These are phyloP conservation scores for Cephus pulcher DNA, from an alignment of 2,888 invertebrate genomes.

Conservation along the genomic window DNA sequence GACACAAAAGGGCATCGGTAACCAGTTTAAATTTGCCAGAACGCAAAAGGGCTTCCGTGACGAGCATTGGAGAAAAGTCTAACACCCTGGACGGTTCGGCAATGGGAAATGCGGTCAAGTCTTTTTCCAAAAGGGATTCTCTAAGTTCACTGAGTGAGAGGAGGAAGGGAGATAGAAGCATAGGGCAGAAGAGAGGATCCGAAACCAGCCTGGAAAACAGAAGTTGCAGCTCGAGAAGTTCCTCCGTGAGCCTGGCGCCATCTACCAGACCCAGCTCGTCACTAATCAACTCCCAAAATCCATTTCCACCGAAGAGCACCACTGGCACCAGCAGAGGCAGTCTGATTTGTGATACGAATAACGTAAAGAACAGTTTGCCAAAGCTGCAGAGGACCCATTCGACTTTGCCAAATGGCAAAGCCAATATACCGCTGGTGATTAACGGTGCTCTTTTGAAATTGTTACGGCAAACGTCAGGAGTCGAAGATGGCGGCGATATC, in stretches of 20 bases:
- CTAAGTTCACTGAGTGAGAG: slow-evolving; percentile 51
- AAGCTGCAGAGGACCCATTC: slow-evolving; percentile 51
- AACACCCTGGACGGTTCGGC: slow-evolving; percentile 48
- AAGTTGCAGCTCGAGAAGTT: slow-evolving; percentile 48
- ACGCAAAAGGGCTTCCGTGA: slow-evolving; percentile 44
- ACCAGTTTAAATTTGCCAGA: slow-evolving; percentile 52
- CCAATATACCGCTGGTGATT: slow-evolving; percentile 61
- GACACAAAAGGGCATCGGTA: slow-evolving; percentile 50
- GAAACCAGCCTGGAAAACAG: slow-evolving; percentile 48
- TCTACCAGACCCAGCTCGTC: slow-evolving; percentile 56
- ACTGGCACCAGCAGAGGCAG: slow-evolving; percentile 30
- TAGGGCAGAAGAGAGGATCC: slow-evolving; percentile 40
- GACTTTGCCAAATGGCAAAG: slow-evolving; percentile 51
- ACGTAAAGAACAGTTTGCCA: slow-evolving; percentile 36
- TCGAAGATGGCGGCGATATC: slow-evolving; percentile 49
- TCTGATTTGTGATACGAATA: slow-evolving; percentile 28
- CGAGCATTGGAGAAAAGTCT: slow-evolving; percentile 51
- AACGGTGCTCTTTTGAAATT: slow-evolving; percentile 59
- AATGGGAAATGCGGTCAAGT: slow-evolving; percentile 33
- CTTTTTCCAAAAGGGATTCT: slow-evolving; percentile 49
- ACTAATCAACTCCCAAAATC: slow-evolving; percentile 51
- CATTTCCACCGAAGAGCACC: slow-evolving; percentile 39
- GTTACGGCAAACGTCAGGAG: slow-evolving; percentile 51
- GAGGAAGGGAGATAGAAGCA: slow-evolving; percentile 37
- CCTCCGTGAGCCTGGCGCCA: slow-evolving; percentile 44